Evolutionary conservation across 2,113 vertebrate genomes (phyloP).

Genomic region (Vombatus ursinus): DNA sequence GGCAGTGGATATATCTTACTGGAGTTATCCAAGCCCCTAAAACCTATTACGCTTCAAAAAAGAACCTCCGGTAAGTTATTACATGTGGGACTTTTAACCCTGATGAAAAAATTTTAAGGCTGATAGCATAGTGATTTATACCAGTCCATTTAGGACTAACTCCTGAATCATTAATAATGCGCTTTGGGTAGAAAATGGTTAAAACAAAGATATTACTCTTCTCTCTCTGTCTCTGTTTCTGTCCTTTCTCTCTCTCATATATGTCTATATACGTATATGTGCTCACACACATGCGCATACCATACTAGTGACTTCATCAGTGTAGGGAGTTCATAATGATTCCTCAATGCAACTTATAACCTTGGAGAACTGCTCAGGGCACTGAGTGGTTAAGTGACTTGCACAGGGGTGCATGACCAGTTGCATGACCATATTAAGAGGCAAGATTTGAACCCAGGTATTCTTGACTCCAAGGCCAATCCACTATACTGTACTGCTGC

Average conservation of each 20-base stretch:
- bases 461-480: too few relatives aligned
- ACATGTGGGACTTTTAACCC: constrained; percentile 29
- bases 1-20: too few relatives aligned
- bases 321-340: background rate
- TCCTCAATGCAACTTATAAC: too few relatives aligned
- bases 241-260: background rate
- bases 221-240: background rate
- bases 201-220: constrained; percentile 23
- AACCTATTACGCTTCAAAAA: background rate
- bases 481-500: background rate
- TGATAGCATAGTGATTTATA: constrained; percentile 16
- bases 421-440: background rate
- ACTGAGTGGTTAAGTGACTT: background rate
- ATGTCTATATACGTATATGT: too few relatives aligned
- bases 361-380: background rate
- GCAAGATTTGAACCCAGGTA: background rate
- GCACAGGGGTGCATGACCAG: background rate
- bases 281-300: too few relatives aligned
- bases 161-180: constrained; percentile 32
- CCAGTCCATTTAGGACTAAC: too few relatives aligned
- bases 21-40: background rate
- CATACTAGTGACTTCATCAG: background rate
- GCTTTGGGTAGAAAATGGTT: constrained; percentile 8
- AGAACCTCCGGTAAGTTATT: background rate
- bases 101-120: constrained; percentile 17